These are phyloP conservation scores for Euplagia quadripunctaria DNA, from an alignment of 2,888 invertebrate genomes.

Conservation along the genomic window DNA sequence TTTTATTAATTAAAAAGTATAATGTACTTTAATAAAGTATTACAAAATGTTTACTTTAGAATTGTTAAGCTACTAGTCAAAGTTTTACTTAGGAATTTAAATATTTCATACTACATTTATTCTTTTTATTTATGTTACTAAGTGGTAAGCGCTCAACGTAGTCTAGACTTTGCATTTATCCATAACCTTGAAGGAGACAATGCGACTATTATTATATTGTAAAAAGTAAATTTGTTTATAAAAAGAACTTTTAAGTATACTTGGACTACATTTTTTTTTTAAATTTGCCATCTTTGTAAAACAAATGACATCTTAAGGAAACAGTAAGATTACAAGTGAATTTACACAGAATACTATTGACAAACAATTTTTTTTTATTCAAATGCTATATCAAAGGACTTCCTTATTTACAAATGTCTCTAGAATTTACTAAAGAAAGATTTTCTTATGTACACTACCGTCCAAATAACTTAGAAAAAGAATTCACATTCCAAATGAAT, in stretches of 20 bases:
- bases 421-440: slow-evolving; percentile 33
- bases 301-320: background rate
- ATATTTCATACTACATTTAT: too few species aligned
- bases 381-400: slow-evolving; percentile 1
- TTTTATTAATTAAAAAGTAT: slow-evolving; percentile 23
- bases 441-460: slow-evolving; percentile 28
- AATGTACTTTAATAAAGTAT: background rate
- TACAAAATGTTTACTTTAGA: too few species aligned
- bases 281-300: background rate
- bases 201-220: too few species aligned
- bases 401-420: slow-evolving; percentile 22
- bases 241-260: too few species aligned
- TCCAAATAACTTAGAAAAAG: slow-evolving; percentile 44
- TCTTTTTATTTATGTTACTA: too few species aligned
- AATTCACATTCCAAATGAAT: slow-evolving; percentile 56
- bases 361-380: background rate
- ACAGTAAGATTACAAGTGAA: background rate
- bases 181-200: too few species aligned
- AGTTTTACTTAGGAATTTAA: too few species aligned
- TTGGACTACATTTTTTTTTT: too few species aligned
- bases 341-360: background rate
- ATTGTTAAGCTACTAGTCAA: too few species aligned
- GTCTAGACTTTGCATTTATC: too few species aligned
- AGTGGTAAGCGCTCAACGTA: too few species aligned
- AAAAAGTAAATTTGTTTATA: too few species aligned